These are phyloP conservation scores for Cromileptes altivelis DNA, from an alignment of 2,113 vertebrate species.

Conservation along the genomic window DNA sequence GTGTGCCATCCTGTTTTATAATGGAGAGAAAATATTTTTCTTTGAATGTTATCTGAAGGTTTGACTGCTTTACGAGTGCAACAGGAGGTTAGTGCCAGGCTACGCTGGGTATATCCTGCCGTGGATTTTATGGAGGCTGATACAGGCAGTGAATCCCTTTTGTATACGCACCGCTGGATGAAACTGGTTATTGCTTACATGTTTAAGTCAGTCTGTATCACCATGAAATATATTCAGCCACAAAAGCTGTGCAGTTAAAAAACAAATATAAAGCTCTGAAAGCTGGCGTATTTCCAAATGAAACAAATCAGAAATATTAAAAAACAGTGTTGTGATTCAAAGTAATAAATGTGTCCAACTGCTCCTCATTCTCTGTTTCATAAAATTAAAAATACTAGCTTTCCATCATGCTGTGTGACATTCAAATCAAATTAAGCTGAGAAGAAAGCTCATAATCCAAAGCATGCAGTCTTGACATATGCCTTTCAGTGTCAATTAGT, in stretches of 20 bases:
- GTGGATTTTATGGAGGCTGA: conserved; percentile 43
- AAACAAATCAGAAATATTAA: conserved; percentile 18
- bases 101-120: conserved; percentile 3
- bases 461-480: conserved; percentile 9
- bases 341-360: conserved; percentile 3
- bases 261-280: background rate
- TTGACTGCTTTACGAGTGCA: conserved; percentile 58
- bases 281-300: background rate
- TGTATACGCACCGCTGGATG: conserved; percentile 18
- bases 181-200: conserved; percentile 25
- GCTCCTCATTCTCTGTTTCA: background rate
- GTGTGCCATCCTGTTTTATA: conserved; percentile 19
- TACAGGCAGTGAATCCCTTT: conserved; percentile 42
- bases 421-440: conserved; percentile 46
- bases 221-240: conserved; percentile 38
- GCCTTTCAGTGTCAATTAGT: conserved; percentile 33
- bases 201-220: conserved; percentile 7
- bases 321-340: conserved; percentile 6
- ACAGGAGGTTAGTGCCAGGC: conserved; percentile 25
- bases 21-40: conserved; percentile 13
- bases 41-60: conserved; percentile 30
- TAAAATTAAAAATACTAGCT: conserved; percentile 36
- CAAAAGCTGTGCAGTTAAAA: conserved; percentile 7
- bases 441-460: conserved; percentile 26
- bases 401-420: conserved; percentile 44